Base-by-base conservation (phyloP, 2,113 vertebrate species). In the Malurus cyaneus region DNA sequence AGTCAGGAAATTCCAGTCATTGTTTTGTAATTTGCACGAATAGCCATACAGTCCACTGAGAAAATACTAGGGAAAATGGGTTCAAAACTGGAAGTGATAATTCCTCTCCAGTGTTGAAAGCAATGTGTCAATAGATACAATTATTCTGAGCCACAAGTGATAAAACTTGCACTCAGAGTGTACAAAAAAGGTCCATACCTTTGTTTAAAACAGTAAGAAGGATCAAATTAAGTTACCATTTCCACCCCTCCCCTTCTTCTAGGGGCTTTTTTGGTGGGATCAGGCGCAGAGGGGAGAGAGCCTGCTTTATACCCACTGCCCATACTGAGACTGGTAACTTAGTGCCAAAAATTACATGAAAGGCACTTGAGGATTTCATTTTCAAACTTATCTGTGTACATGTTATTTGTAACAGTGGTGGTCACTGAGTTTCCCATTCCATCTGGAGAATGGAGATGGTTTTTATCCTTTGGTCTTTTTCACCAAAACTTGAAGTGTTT, bases 231-330 rank as follows among this genome's bases (percentile, higher is more conserved):
- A 36, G 12, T 12, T 56, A 60, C 7, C 3, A 18, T 21, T 64
- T 89, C 32, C 23, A 82, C 11, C 18, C 6, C 36, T 4, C 6
- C 15, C 1, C 24, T 26, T 12, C 7, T 69, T 79, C 11, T 32
- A 26, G 25, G 18, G 46, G 12, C 9, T 10, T 53, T 47, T 50
- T 39, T 39, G 5, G 12, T 4, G 4, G 11, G 5, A 20, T 26
- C 4, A 2, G 7, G 4, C 9, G 4, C 12, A 28, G 7, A 56
- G 19, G 8, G 21, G 9, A 72, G 11, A 72, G 1, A 54, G 15
- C 4, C 31, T 85, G 20, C n/a, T 57, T 15, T 56, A 34, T 16
- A 65, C 2, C 11, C 21, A 44, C 9, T 73, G 26, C 18, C 26
- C 73, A 8, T 8, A 9, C 3, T 26, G 8, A 82, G 14, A 80